A percentile compares a stretch with the other conserved stretches of the same genome.
Evolutionary conservation across 2,113 vertebrate species (phyloP).

Genomic region (Brachyhypopomus gauderio): DNA sequence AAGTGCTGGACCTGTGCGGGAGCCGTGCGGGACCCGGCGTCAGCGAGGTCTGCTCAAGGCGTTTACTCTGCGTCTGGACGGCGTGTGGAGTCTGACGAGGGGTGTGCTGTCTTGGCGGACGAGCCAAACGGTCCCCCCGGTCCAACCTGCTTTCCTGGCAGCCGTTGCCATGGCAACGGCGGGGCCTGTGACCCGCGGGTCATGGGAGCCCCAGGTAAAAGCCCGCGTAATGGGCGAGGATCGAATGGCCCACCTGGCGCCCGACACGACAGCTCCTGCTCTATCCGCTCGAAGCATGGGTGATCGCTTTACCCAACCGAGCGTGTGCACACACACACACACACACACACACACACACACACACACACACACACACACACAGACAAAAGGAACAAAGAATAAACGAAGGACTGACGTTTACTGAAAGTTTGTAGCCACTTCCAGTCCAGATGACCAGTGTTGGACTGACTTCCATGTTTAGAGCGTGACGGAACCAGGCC

Average conservation of each 20-base stretch:
- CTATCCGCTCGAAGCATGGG: background rate
- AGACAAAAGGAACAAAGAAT: too few relatives aligned
- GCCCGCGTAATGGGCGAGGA: background rate
- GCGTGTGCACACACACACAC: too few relatives aligned
- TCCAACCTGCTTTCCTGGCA: background rate
- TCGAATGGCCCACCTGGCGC: constrained; percentile 25
- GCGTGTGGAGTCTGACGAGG: constrained; percentile 7
- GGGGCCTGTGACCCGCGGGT: background rate
- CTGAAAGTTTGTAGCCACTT: constrained; percentile 35
- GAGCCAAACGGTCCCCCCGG: constrained; percentile 30
- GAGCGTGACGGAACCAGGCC: background rate
- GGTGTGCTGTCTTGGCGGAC: constrained; percentile 13
- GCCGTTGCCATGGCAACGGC: constrained; percentile 2
- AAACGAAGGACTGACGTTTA: background rate
- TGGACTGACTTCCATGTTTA: background rate
- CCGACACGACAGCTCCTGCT: background rate
- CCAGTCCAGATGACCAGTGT: constrained; percentile 17
- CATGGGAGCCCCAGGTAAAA: background rate
- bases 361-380: too few relatives aligned
- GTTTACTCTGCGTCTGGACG: constrained; percentile 12
- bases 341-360: too few relatives aligned
- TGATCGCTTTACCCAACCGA: too few relatives aligned
- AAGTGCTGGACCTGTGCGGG: constrained; percentile 1
- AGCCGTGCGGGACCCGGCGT: background rate
- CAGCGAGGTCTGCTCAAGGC: constrained; percentile 5